Base-by-base conservation (phyloP, 2,113 vertebrate species). In the Istiophorus platypterus region DNA sequence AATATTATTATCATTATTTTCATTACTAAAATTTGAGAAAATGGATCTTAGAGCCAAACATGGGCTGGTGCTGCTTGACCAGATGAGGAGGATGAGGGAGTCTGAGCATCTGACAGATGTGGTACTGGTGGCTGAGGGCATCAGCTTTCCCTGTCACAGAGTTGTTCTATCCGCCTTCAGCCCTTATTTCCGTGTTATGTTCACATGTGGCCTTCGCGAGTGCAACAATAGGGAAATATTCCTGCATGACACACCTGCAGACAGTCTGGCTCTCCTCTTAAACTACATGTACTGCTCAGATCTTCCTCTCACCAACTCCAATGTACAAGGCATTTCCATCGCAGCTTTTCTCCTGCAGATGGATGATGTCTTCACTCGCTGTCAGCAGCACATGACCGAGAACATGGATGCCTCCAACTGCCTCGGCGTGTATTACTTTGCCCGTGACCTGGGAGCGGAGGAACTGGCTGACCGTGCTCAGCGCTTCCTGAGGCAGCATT, bases 391-490 rank as follows among this genome's bases (percentile, higher is more conserved):
- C 88, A 98, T 99, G 97, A 96, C 92, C 37, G 96, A 96, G 72
- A 97, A 98, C 61, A 99, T 99, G 98, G 98, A 99, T 62, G 94
- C 95, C 52, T 97, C 97, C 78, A 99, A 99, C 90, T 99, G 98
- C 31, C 90, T 99, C 9, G 98, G 98, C 22, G 95, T 99, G 87
- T 96, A 97, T 89, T 95, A 97, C 77, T 99, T 99, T 85, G 97
- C 97, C 34, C 96, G 95, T 83, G 97, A 98, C 63, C 96, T 99
- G 0, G 97, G 96, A 27, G 98, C 95, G 7, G 98, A 99, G 90
- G 97, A 98, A 22, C 88, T 99, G 17, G 92, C 95, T 0, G 97
- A 98, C 67, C 95, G 93, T 5, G 96, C 98, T 0, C 94, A 95
- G 80, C 96, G 93, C 49, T 99, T 96, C 75, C 76, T 97, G n/a